Evolutionary conservation across 1,140 invertebrate genomes (phyloP), one percentile per base, ranked within the genome.

Genomic region (Aphaenogaster floridana): DNA sequence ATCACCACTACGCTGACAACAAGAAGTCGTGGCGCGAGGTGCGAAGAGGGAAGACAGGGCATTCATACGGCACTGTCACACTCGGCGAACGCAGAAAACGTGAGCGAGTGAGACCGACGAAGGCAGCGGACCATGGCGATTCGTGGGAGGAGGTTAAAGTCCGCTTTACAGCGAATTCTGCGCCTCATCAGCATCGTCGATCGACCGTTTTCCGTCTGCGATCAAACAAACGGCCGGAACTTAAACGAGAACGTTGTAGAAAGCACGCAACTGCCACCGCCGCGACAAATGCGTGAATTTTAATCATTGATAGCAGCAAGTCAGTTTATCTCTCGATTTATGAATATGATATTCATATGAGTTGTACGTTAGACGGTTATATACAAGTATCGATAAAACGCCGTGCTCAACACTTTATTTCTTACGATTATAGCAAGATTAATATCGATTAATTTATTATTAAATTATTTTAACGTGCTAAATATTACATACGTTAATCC

Each of bases 121-220:
- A 89, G 57, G 45, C 59, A 86, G 63, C 48, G 50, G 89, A 78
- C 74, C 77, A 68, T 76, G 52, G 72, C 63, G 61, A 48, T 36
- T 76, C 64, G 89, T 90, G 78, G 89, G 88, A 86, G 88, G 80
- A 50, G 78, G 79, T 88, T 88, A 90, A 90, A 78, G 89, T 69
- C 78, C 74, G 72, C 59, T 85, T 88, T 79, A 86, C 86, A 90
- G 61, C 54, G 66, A 61, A 28, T n/a, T 54, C 59, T 61, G 80
- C 54, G 74, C 39, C 68, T 86, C 72, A 66, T 84, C 80, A 50
- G 36, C n/a, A 48, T 76, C 68, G 69, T 21, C 69, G 54, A 84
- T 84, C 69, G 54, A 76, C 28, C 42, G 42, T 59, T 83, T 57
- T 21, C 36, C 54, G 54, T 57, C 34, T 17, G 28, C 42, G 42